Percentiles rank a stretch among this genome's conserved stretches.
These are phyloP conservation scores for Chaetodon auriga DNA, from an alignment of 2,113 vertebrate genomes.

Conservation along the genomic window DNA sequence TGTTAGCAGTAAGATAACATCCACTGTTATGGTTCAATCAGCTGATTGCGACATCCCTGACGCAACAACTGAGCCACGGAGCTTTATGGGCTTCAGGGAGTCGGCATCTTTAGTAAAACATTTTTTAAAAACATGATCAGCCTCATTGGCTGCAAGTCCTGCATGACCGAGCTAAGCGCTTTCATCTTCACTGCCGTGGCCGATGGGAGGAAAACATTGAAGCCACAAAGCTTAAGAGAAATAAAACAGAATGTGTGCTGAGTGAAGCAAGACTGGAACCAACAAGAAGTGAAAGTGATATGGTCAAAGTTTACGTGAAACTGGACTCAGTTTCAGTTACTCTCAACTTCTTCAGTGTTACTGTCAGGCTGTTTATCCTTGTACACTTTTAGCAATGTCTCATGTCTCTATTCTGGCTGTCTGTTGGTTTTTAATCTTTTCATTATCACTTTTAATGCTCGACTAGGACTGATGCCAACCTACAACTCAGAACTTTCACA, in stretches of 20 bases:
- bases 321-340: conserved; percentile 4
- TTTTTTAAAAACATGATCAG: conserved; percentile 40
- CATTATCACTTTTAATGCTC: neutral
- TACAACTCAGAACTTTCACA: neutral
- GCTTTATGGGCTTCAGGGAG: conserved; percentile 26
- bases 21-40: conserved; percentile 35
- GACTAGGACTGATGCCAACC: neutral
- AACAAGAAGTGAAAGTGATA: conserved; percentile 69
- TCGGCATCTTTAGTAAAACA: conserved; percentile 31
- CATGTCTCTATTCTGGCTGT: too few species aligned
- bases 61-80: neutral
- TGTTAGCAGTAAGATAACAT: conserved; percentile 39
- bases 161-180: conserved; percentile 29
- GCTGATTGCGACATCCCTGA: conserved; percentile 40
- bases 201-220: conserved; percentile 35
- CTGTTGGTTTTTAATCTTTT: neutral
- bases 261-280: conserved; percentile 50
- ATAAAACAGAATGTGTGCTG: conserved; percentile 41
- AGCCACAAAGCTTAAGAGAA: conserved; percentile 28
- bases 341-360: conserved; percentile 28
- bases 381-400: neutral
- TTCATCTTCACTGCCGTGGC: conserved; percentile 44
- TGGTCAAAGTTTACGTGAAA: conserved; percentile 37
- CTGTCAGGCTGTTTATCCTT: neutral
- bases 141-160: conserved; percentile 46